Base-by-base conservation (phyloP, 2,888 invertebrate species). In the Philhelius pedissequus region DNA sequence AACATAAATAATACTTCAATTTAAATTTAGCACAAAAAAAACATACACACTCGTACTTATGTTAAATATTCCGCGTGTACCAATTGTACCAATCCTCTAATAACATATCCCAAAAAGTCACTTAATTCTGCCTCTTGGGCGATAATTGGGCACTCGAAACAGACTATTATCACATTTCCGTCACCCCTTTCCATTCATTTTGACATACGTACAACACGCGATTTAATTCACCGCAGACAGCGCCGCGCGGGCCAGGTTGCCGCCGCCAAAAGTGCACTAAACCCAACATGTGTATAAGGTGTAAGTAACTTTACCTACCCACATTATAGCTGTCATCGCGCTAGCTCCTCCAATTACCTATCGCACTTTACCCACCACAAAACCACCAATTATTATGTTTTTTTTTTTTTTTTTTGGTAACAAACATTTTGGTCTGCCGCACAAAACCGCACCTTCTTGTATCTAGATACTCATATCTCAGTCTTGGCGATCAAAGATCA, bases 91-190 rank as follows among this genome's bases (percentile, higher is more conserved):
- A n/a, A n/a, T n/a, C n/a, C 15, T 40, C 35, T 70, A 74, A 58
- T 78, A 77, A 82, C 54, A 68, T 78, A 78, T 83, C 74, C 78
- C 48, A 27, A 45, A 58, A 58, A 58, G 22, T 25, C 35, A 25
- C 52, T 68, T 25, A 71, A 38, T 13, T n/a, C 22, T 52, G 54
- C 60, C 77, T 60, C 73, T 77, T 62, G 54, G 54, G 48, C 82
- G 35, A 64, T 75, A 79, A 83, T 79, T 83, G 78, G 70, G 78
- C 78, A 83, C 78, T 78, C 50, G 56, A 79, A 79, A 58, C 70
- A 20, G 22, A 25, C 74, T 40, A 83, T 83, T 79, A 83, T 78
- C 83, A 83, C 70, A 75, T 83, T 78, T 83, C 52, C 66, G 54
- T 77, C 68, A 48, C 77, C 77, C 82, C 68, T 56, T 68, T 54